These are phyloP conservation scores for Hydropotes inermis DNA, from an alignment of 2,113 vertebrate genomes.

Conservation along the genomic window DNA sequence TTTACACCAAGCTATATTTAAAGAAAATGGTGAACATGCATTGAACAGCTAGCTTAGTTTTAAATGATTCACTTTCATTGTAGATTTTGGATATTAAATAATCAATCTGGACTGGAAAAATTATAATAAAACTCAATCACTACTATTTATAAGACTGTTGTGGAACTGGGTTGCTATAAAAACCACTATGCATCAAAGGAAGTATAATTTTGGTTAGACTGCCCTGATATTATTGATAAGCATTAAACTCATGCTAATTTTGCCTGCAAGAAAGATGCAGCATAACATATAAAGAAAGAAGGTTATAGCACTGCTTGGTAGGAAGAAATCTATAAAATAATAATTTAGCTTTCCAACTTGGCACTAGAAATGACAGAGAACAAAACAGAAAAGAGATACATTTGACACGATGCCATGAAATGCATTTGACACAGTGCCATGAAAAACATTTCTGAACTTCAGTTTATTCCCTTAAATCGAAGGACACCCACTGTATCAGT, in stretches of 20 bases:
- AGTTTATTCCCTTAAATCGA: constrained; percentile 35
- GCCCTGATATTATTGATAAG: background rate
- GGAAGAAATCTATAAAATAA: constrained; percentile 52
- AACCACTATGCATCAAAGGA: background rate
- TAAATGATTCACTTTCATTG: constrained; percentile 32
- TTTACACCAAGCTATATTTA: constrained; percentile 30
- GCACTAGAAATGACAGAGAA: background rate
- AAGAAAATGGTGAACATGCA: constrained; percentile 11
- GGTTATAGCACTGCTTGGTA: background rate
- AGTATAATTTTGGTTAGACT: background rate
- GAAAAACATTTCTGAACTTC: constrained; percentile 40
- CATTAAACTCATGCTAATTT: constrained; percentile 10
- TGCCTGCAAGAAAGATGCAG: background rate
- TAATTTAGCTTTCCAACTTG: constrained; percentile 13
- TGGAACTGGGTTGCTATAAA: background rate
- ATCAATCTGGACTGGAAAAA: constrained; percentile 14
- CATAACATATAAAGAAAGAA: constrained; percentile 14
- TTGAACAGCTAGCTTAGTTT: background rate
- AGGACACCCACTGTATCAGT: background rate
- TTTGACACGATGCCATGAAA: constrained; percentile 48
- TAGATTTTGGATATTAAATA: constrained; percentile 25
- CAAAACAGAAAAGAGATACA: constrained; percentile 13
- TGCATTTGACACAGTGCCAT: constrained; percentile 40
- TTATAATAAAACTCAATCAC: background rate
- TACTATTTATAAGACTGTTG: background rate